A percentile compares a stretch with the other conserved stretches of the same genome.
phyloP scores from a whole-genome alignment of 23 tunicate species.

The Trididemnum nubilum region DNA sequence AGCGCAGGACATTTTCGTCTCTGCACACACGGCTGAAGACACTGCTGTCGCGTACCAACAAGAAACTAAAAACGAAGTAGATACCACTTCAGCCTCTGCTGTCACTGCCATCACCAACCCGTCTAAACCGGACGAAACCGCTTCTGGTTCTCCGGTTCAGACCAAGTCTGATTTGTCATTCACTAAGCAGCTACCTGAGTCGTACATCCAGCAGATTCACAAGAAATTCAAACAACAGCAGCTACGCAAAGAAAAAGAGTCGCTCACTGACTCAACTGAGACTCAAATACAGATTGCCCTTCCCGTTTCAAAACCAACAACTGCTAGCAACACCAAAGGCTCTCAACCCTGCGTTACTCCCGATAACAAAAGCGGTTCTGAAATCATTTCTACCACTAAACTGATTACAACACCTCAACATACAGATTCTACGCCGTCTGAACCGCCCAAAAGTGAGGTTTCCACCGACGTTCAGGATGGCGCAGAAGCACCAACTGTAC shows the following conservation, averaged over 20 bases:
- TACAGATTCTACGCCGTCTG: neutral
- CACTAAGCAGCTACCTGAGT: neutral
- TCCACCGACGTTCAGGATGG: too few species aligned
- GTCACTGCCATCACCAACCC: neutral
- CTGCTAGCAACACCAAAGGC: neutral
- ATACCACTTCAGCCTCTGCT: neutral
- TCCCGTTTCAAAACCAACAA: neutral
- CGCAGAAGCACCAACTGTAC: neutral
- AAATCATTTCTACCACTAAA: neutral
- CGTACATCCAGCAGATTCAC: constrained; percentile 12
- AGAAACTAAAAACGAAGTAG: too few species aligned
- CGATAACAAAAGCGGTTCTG: neutral
- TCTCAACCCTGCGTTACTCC: neutral
- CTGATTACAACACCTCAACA: neutral
- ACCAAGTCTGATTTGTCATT: too few species aligned
- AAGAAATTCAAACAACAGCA: constrained; percentile 10
- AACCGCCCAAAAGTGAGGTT: too few species aligned
- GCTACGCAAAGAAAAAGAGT: neutral
- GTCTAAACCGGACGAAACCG: neutral
- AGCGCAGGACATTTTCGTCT: too few species aligned
- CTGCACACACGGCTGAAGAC: too few species aligned
- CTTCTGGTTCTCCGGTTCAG: too few species aligned
- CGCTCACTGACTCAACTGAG: too few species aligned
- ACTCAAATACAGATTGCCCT: neutral
- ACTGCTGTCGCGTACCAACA: too few species aligned